phyloP scores from a whole-genome alignment of 2,888 invertebrate species.

The Malthinus flaveolus region DNA sequence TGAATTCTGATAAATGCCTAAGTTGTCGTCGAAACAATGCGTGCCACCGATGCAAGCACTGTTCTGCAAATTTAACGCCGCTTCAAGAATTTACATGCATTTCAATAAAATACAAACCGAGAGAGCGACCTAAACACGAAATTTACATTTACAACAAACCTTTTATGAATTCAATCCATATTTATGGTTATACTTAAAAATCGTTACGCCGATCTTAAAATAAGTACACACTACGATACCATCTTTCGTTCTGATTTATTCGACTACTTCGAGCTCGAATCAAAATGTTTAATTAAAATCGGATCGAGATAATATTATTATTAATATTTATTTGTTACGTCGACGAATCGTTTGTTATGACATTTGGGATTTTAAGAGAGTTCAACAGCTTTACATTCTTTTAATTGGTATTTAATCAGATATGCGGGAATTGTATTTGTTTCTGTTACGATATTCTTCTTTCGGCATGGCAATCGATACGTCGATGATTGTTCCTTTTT shows the following conservation, averaged over 20 bases:
- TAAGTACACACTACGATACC: conserved; percentile 31
- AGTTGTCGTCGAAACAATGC: conserved; percentile 28
- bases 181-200: conserved; percentile 36
- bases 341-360: not conserved
- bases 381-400: not conserved
- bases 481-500: too few species aligned
- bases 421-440: not conserved
- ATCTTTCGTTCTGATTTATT: conserved; percentile 28
- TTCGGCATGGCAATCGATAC: not conserved
- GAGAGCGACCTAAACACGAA: conserved; percentile 20
- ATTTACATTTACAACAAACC: conserved; percentile 29
- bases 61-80: conserved; percentile 28
- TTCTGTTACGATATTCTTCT: not conserved
- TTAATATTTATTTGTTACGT: conserved; percentile 9
- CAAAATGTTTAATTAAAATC: not conserved
- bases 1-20: conserved; percentile 31
- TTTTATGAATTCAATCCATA: conserved; percentile 28
- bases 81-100: conserved; percentile 30
- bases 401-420: conserved; percentile 1
- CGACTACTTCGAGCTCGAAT: conserved; percentile 21
- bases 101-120: conserved; percentile 27
- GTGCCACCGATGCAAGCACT: conserved; percentile 24
- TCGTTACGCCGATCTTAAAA: conserved; percentile 31
- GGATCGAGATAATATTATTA: not conserved
- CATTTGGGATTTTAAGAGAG: not conserved